These are phyloP conservation scores for Callyntrura guangdongensis DNA, from an alignment of 2,888 invertebrate genomes.

Conservation along the genomic window DNA sequence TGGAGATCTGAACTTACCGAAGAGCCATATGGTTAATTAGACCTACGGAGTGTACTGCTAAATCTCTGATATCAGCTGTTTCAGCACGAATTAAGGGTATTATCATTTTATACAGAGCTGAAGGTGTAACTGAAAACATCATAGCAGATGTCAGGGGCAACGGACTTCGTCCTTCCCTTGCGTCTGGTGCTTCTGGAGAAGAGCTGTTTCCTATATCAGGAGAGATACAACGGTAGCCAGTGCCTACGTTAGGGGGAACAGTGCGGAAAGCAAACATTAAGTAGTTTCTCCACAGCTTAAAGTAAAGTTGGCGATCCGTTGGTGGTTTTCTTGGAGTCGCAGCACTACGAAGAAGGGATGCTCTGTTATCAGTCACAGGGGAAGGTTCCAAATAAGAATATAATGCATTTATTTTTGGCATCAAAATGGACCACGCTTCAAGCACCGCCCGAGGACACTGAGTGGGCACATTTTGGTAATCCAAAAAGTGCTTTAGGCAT, in stretches of 20 bases:
- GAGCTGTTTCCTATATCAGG: constrained; percentile 92
- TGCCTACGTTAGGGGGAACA: constrained; percentile 94
- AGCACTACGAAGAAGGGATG: constrained; percentile 95
- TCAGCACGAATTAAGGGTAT: constrained; percentile 97
- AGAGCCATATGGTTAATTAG: constrained; percentile 97
- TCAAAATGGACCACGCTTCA: constrained; percentile 98
- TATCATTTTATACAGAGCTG: constrained; percentile 96
- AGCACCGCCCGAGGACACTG: constrained; percentile 94
- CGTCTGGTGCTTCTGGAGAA: constrained; percentile 90
- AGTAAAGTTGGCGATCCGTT: constrained; percentile 97
- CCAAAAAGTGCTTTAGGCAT: constrained; percentile 95
- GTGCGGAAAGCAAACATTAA: constrained; percentile 98
- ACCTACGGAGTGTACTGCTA: constrained; percentile 97
- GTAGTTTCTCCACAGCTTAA: constrained; percentile 99
- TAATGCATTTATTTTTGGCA: constrained; percentile 95
- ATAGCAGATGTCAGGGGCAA: constrained; percentile 83
- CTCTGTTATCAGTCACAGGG: constrained; percentile 98
- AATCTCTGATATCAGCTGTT: constrained; percentile 96
- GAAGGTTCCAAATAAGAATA: constrained; percentile 97
- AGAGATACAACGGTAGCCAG: constrained; percentile 95
- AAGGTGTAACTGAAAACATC: constrained; percentile 91
- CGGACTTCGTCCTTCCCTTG: constrained; percentile 83
- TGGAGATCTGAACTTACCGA: constrained; percentile 90
- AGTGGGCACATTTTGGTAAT: constrained; percentile 93
- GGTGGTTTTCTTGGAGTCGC: constrained; percentile 95